Conservation (phyloP, 2,113 vertebrate species). For the Sitta europaea region DNA sequence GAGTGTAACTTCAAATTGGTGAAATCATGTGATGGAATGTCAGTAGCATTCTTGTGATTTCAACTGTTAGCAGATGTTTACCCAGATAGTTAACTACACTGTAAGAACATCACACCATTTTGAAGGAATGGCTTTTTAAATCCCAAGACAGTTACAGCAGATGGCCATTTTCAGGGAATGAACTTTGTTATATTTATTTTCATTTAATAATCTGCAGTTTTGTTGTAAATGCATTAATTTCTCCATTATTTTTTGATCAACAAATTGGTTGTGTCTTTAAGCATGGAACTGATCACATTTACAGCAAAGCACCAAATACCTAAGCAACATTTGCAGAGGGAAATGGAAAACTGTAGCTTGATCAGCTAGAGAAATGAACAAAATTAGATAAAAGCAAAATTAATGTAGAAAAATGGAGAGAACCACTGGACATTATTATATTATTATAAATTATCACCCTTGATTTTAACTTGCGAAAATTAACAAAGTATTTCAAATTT, state of each 20-base stretch:
- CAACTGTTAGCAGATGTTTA: neutral
- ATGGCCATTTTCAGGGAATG: neutral
- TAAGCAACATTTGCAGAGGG: neutral
- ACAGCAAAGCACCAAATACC: neutral
- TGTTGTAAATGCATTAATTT: neutral
- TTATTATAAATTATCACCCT: neutral
- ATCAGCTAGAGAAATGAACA: neutral
- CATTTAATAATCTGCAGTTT: neutral
- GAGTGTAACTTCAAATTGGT: neutral
- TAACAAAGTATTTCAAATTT: neutral
- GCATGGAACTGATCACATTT: neutral
- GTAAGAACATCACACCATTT: neutral
- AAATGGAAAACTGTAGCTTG: neutral
- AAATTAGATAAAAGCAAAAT: neutral
- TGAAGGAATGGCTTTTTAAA: neutral
- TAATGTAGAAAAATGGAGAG: neutral
- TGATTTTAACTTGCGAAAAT: neutral
- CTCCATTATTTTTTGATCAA: neutral
- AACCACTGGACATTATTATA: neutral
- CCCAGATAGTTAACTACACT: neutral
- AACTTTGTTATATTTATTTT: neutral
- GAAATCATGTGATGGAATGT: neutral
- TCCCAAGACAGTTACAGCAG: neutral
- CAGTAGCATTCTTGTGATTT: neutral
- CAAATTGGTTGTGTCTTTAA: neutral